Evolutionary conservation across 2,888 invertebrate genomes (phyloP).

Genomic region (Ceratothoa steindachneri): DNA sequence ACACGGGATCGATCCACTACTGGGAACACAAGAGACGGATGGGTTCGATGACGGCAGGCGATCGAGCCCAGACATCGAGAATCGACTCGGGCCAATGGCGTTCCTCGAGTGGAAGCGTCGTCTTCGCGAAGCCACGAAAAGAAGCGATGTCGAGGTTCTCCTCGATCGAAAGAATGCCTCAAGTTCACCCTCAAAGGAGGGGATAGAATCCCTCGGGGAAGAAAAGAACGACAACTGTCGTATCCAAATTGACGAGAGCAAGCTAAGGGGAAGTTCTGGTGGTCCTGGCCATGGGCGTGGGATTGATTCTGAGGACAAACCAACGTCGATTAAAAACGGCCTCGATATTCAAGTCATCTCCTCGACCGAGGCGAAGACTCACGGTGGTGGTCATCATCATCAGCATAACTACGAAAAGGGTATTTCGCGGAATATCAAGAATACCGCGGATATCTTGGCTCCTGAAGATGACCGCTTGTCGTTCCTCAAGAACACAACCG

Average conservation of each 20-base stretch:
- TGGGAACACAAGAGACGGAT: constrained; percentile 21
- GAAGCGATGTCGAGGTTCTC: constrained; percentile 14
- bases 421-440: background rate
- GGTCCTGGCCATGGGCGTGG: background rate
- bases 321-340: background rate
- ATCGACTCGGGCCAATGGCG: constrained; percentile 17
- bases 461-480: constrained; percentile 38
- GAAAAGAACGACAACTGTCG: background rate
- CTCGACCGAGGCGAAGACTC: background rate
- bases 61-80: constrained; percentile 23
- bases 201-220: background rate
- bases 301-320: background rate
- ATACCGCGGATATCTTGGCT: constrained; percentile 21
- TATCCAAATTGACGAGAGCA: constrained; percentile 7
- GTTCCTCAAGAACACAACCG: constrained; percentile 35
- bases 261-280: background rate
- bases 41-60: constrained; percentile 20
- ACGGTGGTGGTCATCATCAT: no score
- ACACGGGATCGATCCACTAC: constrained; percentile 25
- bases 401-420: background rate
- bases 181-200: background rate
- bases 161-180: constrained; percentile 23
- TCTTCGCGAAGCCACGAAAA: constrained; percentile 19
- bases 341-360: background rate
- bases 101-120: constrained; percentile 28